Percentiles rank a stretch among this genome's conserved stretches.
These are phyloP conservation scores for Caranx melampygus DNA, from an alignment of 2,113 vertebrate genomes.

Conservation along the genomic window DNA sequence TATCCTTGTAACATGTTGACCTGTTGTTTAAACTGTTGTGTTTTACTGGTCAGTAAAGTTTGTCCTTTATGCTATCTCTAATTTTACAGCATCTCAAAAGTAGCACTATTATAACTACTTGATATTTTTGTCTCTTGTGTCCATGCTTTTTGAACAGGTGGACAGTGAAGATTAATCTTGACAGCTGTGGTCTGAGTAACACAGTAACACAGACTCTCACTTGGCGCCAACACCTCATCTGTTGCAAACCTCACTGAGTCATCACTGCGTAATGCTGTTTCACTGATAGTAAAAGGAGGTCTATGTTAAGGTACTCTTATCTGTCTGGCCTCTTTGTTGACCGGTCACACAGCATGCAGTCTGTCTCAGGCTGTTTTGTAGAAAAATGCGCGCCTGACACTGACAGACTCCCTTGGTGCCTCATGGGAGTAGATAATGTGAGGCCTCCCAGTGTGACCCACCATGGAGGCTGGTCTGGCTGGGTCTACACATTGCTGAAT, in stretches of 20 bases:
- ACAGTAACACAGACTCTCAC: neutral
- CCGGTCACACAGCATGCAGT: slow-evolving; percentile 17
- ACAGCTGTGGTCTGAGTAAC: slow-evolving; percentile 60
- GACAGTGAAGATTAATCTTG: slow-evolving; percentile 22
- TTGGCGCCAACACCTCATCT: neutral
- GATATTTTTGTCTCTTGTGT: no score
- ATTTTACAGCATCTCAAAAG: neutral
- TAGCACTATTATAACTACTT: neutral
- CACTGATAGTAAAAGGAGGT: slow-evolving; percentile 34
- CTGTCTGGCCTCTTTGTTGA: slow-evolving; percentile 53
- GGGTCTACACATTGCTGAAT: no score
- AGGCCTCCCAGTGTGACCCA: slow-evolving; percentile 23
- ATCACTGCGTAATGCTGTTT: slow-evolving; percentile 31
- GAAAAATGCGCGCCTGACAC: neutral
- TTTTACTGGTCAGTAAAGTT: slow-evolving; percentile 40
- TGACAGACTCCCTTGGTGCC: slow-evolving; percentile 21
- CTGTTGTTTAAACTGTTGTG: slow-evolving; percentile 14
- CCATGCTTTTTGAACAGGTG: slow-evolving; percentile 2
- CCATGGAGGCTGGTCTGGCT: neutral
- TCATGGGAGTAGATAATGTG: slow-evolving; percentile 26
- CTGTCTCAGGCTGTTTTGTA: slow-evolving; percentile 10
- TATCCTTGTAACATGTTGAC: slow-evolving; percentile 16
- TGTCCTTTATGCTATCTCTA: neutral
- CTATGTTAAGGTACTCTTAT: slow-evolving; percentile 24
- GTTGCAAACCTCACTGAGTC: slow-evolving; percentile 43